Base-by-base conservation (phyloP, 2,113 vertebrate species). In the Stigmatopora nigra region DNA sequence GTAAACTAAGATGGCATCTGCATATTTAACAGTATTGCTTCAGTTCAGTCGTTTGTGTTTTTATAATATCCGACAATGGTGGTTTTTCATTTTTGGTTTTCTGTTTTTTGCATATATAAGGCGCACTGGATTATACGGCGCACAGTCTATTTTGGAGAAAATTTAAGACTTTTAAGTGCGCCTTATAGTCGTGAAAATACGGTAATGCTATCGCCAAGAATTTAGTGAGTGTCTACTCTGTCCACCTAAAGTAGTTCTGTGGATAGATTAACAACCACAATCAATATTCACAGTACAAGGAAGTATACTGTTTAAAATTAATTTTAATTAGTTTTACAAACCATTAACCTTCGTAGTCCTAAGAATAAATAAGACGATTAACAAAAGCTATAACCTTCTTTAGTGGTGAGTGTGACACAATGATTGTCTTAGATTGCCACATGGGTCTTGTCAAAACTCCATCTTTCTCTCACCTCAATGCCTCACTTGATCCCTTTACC, bases 401-500 rank as follows among this genome's bases (percentile, higher is more conserved):
- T 57, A 78, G 83, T 79, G 83, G 67, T 64, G 77, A 75, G 78
- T 36, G 59, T 44, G 64, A 64, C 67, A 67, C 56, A 11, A 14
- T 64, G 44, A 57, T 69, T 7, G 53, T 74, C 58, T 75, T 47
- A 38, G 63, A 66, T 70, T 70, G 64, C 69, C 53, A 65, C 73
- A 47, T 52, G 67, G 62, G 48, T 61, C 69, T 65, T 67, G 69
- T 78, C 72, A 69, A 56, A 70, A 65, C 51, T 68, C 56, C 52
- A 48, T 73, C 31, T 25, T 35, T 69, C 72, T 64, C 71, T 75
- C 76, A 71, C 76, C 76, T 77, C 73, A 61, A 25, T 71, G 62
- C 69, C 78, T 70, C 72, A 22, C 55, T 3, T 81, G 78, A 85
- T 81, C 82, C 76, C 70, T 73, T 76, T 71, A 64, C 71, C 75